phyloP scores from a whole-genome alignment of 2,888 invertebrate genomes.

The Amphimallon solstitiale region DNA sequence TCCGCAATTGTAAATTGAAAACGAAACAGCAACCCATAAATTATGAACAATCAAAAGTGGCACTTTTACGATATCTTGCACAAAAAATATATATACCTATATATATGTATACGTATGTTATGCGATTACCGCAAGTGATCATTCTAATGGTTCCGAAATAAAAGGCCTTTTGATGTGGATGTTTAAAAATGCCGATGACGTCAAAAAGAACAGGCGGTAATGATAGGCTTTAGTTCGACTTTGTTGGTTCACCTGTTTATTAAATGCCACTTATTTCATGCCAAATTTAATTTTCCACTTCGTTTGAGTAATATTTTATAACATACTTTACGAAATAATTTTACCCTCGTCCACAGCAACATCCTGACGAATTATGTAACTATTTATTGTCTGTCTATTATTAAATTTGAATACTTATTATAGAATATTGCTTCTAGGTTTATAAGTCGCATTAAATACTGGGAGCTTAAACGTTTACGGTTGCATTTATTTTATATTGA shows the following conservation, averaged over 20 bases:
- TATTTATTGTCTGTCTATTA: no score
- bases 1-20: not conserved
- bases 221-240: constrained; percentile 3
- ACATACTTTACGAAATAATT: no score
- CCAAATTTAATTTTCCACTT: constrained; percentile 23
- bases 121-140: constrained; percentile 27
- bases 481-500: constrained; percentile 17
- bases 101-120: no score
- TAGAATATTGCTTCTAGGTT: no score
- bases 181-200: constrained; percentile 36
- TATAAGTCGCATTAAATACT: no score
- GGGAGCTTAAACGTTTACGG: not conserved
- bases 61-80: constrained; percentile 2
- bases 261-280: constrained; percentile 4
- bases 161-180: constrained; percentile 33
- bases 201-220: constrained; percentile 28
- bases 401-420: no score
- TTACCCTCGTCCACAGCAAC: no score
- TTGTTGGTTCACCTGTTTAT: constrained; percentile 32
- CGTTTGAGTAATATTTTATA: not conserved
- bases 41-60: constrained; percentile 29
- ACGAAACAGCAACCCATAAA: constrained; percentile 12
- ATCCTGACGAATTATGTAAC: no score
- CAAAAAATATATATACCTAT: constrained; percentile 5
- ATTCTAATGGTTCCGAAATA: constrained; percentile 27